phyloP scores from a whole-genome alignment of 2,888 invertebrate species.

The Dolichopus griseipennis region DNA sequence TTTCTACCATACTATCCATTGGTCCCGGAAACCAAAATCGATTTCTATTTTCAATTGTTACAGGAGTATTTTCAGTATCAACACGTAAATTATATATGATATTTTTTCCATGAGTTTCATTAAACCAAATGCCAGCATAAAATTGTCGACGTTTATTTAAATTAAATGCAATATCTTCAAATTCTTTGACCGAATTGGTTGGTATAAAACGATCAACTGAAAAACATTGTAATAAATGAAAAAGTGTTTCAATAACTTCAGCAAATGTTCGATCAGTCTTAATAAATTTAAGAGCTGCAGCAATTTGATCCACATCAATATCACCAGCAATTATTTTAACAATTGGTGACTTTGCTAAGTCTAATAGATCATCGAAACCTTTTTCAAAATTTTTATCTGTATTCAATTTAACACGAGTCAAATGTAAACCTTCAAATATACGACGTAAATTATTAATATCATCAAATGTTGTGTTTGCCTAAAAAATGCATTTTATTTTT shows the following conservation, averaged over 20 bases:
- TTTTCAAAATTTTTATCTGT: conserved; percentile 33
- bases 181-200: conserved; percentile 46
- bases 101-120: conserved; percentile 31
- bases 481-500: conserved; percentile 14
- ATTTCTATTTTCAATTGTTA: conserved; percentile 51
- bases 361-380: conserved; percentile 33
- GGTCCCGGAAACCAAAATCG: conserved; percentile 63
- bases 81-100: conserved; percentile 61
- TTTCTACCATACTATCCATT: conserved; percentile 52
- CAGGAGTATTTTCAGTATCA: conserved; percentile 61
- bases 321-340: conserved; percentile 36
- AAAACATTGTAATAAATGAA: conserved; percentile 54
- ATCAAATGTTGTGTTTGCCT: conserved; percentile 51
- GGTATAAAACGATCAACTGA: conserved; percentile 52
- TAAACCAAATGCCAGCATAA: conserved; percentile 51
- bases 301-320: conserved; percentile 35
- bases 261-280: conserved; percentile 42
- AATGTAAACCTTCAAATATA: conserved; percentile 30
- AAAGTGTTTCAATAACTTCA: conserved; percentile 47
- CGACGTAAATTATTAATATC: conserved; percentile 43
- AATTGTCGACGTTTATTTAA: conserved; percentile 56
- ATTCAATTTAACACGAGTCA: conserved; percentile 34
- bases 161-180: conserved; percentile 50
- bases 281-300: conserved; percentile 30
- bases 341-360: conserved; percentile 35